A percentile compares a stretch with the other conserved stretches of the same genome.
Evolutionary conservation across 2,797 vertebrate genomes (phyloP).

Genomic region (Pseudochirops corinnae): DNA sequence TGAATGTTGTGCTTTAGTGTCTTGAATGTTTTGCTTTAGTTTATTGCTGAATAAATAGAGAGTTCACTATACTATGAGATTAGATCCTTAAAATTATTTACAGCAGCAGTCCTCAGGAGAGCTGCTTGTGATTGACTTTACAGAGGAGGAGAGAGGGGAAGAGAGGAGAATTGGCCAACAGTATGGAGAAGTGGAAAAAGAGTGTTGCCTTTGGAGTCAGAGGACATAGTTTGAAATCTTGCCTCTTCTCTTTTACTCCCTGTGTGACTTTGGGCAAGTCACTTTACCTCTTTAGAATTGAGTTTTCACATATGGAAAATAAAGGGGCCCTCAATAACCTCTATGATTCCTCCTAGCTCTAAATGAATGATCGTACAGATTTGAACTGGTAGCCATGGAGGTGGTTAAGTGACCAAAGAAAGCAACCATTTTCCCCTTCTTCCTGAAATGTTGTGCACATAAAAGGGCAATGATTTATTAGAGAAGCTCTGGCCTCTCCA

Average conservation of each 20-base stretch:
- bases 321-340: background rate
- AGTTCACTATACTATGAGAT: too few relatives aligned
- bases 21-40: too few relatives aligned
- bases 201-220: background rate
- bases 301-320: background rate
- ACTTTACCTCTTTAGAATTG: background rate
- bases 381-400: background rate
- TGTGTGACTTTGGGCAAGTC: background rate
- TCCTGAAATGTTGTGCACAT: background rate
- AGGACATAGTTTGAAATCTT: background rate
- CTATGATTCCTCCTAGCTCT: background rate
- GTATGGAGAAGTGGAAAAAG: background rate
- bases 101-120: too few relatives aligned
- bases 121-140: too few relatives aligned
- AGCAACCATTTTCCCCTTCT: background rate
- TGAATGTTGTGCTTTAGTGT: too few relatives aligned
- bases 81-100: too few relatives aligned
- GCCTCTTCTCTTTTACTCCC: background rate
- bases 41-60: too few relatives aligned
- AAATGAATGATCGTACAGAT: background rate
- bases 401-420: background rate
- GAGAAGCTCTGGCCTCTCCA: background rate
- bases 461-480: background rate
- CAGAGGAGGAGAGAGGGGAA: too few relatives aligned
- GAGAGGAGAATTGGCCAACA: background rate